phyloP scores from a whole-genome alignment of 2,113 vertebrate species.

The Ascaphus truei region DNA sequence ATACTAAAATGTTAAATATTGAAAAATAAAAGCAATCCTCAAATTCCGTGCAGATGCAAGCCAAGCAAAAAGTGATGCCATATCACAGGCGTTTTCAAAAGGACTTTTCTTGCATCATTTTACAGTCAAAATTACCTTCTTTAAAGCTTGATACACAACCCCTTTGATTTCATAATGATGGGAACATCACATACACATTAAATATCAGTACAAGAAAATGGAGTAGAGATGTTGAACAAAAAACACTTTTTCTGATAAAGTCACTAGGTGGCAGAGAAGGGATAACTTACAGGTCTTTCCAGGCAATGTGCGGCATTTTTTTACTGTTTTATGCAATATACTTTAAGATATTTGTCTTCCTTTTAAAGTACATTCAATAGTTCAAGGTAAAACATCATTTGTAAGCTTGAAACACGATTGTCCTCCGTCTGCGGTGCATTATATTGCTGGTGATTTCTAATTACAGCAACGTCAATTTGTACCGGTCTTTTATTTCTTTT shows the following conservation, averaged over 20 bases:
- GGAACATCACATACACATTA: not conserved
- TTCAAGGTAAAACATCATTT: conserved; percentile 19
- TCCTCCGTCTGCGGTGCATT: not conserved
- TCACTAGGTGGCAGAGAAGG: conserved; percentile 35
- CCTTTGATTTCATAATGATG: not conserved
- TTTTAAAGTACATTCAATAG: not conserved
- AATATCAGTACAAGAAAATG: not conserved
- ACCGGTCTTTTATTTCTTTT: too few relatives aligned
- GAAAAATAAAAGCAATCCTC: not conserved
- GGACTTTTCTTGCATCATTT: not conserved
- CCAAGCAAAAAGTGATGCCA: not conserved
- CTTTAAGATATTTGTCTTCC: not conserved
- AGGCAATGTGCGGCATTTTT: not conserved
- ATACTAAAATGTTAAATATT: not conserved
- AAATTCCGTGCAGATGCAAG: not conserved
- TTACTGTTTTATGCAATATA: conserved; percentile 4
- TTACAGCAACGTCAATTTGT: too few relatives aligned
- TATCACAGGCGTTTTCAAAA: not conserved
- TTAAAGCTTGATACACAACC: not conserved
- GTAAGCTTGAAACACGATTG: not conserved
- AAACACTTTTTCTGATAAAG: not conserved
- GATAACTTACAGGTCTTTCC: not conserved
- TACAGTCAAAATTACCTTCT: not conserved
- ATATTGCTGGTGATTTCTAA: too few relatives aligned
- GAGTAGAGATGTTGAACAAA: not conserved